Base-by-base conservation (phyloP, 1,140 invertebrate species). In the Ips nitidus region DNA sequence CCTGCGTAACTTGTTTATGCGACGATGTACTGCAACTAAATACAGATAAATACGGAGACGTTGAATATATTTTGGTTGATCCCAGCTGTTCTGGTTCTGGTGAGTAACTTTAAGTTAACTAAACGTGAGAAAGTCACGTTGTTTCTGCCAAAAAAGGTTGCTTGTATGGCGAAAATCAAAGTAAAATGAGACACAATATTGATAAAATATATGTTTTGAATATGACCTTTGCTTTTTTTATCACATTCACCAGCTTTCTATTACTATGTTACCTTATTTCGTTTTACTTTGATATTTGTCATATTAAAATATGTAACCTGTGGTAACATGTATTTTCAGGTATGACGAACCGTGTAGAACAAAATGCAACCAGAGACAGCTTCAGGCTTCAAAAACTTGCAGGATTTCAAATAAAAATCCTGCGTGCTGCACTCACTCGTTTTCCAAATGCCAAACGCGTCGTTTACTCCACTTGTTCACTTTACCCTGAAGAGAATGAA, bases 1-100 rank as follows among this genome's bases (percentile, higher is more conserved):
- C 82, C 36, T 92, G 90, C 80, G 88, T 91, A 0, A 80, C 86
- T 71, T 81, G 88, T 5, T 79, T 90, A 1, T 82, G 90, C 76
- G 83, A 81, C 59, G 95, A 98, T 83, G 89, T 91, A 55, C 82
- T 93, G 8, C 85, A 81, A 42, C 81, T 94, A 5, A 83, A 87
- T 67, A 78, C 84, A 39, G 79, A 82, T 0, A 81, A 87, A 8
- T 90, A 86, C 79, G 84, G 86, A 38, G 83, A 90, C 77, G 90
- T 98, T 0, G 88, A 95, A 80, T 97, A 95, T 76, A 91, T 98
- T 73, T 81, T 99, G 37, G 87, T 99, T 1, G 97, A 99, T 85
- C 96, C 97, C 2, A 94, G 94, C 67, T 99, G 97, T 82, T 94
- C 94, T 69, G 96, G 96, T 47, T 94, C 94, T 81, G 97, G 97